Evolutionary conservation across 2,888 invertebrate genomes (phyloP), one percentile per base, ranked within the genome.

Genomic region (Watsonalla binaria): DNA sequence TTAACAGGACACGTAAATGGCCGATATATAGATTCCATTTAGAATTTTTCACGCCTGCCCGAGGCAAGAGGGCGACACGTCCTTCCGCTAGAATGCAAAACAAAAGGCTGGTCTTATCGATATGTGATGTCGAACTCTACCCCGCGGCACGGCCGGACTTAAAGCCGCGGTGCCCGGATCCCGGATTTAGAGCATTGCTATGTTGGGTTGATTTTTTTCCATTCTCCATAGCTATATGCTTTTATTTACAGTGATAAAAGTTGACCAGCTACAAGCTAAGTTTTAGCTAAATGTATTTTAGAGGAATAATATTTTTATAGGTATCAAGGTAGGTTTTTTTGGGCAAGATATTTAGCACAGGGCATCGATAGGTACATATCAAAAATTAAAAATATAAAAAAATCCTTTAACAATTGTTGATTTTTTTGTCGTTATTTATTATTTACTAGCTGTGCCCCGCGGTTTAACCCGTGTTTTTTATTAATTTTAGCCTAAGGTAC

Each of bases 41-140:
- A 75, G 72, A 77, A 78, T 80, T 79, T 78, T 76, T 63, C 64
- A 49, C 57, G 48, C 56, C 55, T 60, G 62, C 56, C 55, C 61
- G 62, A 60, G 54, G 58, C 60, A 62, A 62, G 57, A 49, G 54
- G 52, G 49, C 56, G 53, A 52, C 53, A 54, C 53, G 52, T 37
- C 57, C 46, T 49, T 49, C 49, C 49, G 49, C 49, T 49, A 45
- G 61, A 72, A 67, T 68, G 70, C 72, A 67, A 72, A 79, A 85
- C 85, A 83, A 86, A 85, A 39, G 39, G 39, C 61, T 70, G 76
- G 76, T 84, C 84, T 86, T 84, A 83, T 87, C 83, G 87, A 86
- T 82, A 84, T 85, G 77, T 76, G 80, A 74, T 86, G 86, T 84
- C 72, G 75, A 70, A 63, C 65, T 65, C 67, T 69, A 65, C 76